Conservation (phyloP, 2,113 vertebrate genomes). For the Hipposideros armiger region DNA sequence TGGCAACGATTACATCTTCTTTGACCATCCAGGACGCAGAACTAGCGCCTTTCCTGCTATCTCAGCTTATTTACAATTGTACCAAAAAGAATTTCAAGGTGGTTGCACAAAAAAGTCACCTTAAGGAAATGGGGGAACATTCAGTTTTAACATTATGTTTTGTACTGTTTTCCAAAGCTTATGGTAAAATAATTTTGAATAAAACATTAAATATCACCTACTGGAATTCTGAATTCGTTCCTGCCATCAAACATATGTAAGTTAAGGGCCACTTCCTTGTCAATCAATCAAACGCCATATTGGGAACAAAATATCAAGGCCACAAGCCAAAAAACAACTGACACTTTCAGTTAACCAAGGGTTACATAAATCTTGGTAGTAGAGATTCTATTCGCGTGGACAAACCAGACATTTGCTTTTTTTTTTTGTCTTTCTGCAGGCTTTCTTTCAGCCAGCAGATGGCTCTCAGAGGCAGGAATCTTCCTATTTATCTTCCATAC, state of each 20-base stretch:
- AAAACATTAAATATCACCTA: background rate
- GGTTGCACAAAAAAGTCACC: background rate
- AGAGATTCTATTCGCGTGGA: background rate
- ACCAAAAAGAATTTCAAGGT: background rate
- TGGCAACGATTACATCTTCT: background rate
- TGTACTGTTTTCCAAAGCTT: background rate
- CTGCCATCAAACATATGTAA: background rate
- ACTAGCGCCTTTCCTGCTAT: background rate
- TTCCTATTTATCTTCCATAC: background rate
- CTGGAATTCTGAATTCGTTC: constrained; percentile 34
- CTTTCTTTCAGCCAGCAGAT: constrained; percentile 54
- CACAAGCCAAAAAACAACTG: background rate
- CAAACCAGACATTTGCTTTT: background rate
- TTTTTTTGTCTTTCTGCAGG: background rate
- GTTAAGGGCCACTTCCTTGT: background rate
- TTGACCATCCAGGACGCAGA: background rate
- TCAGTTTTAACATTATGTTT: background rate
- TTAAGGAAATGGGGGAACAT: background rate
- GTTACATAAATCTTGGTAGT: background rate
- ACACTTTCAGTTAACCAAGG: background rate
- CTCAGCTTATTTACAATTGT: background rate
- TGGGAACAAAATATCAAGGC: background rate
- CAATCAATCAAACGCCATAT: background rate
- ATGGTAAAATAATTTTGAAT: background rate
- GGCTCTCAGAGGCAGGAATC: constrained; percentile 49